Evolutionary conservation across 30 jellyfish, hydroid and myxozoan genomes (phyloP), one percentile per base, ranked within the genome.

Genomic region (Aurelia sp.): DNA sequence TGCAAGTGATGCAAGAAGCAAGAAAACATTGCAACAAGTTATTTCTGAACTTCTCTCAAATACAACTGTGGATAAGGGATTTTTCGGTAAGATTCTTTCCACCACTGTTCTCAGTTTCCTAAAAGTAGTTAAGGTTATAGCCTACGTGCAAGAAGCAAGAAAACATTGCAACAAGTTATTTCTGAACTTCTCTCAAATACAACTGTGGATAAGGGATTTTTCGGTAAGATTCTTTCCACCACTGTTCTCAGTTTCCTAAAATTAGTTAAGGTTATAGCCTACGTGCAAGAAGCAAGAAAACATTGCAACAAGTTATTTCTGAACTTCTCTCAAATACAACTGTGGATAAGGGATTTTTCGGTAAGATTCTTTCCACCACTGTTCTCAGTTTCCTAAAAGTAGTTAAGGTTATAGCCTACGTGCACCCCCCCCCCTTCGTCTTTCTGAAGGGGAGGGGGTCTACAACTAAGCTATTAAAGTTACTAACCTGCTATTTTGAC

Each of bases 1-100:
- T 78, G 99, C 99, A 23, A 96, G 99, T 76, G 99, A 96, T 71
- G 70, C 99, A 16, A 71, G 99, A 44, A 93, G 97, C 27, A 96
- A 90, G 66, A 90, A 79, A 52, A 86, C 96, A 55, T 81, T 96
- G 44, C 96, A 91, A 40, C 91, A 88, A 40, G 82, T 84, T 60
- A 57, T 96, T 15, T 59, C 96, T 17, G 97, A 85, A 69, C 67
- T 92, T 33, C 79, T 90, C 53, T 57, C 92, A 20, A 91, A 92
- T 72, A 79, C 27, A 35, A 79, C 98, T 6, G 92, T 96, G n/a
- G 88, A 80, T 53, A 75, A 88, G n/a, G 40, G 74, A 63, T 27
- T 89, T 60, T 78, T 73, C 71, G 99, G 97, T 94, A 19, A 62
- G 91, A 21, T n/a, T 27, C 2, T 27, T 2, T 27, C 33, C 2